These are phyloP conservation scores for Acrobasis suavella DNA, from an alignment of 2,888 invertebrate species.

Conservation along the genomic window DNA sequence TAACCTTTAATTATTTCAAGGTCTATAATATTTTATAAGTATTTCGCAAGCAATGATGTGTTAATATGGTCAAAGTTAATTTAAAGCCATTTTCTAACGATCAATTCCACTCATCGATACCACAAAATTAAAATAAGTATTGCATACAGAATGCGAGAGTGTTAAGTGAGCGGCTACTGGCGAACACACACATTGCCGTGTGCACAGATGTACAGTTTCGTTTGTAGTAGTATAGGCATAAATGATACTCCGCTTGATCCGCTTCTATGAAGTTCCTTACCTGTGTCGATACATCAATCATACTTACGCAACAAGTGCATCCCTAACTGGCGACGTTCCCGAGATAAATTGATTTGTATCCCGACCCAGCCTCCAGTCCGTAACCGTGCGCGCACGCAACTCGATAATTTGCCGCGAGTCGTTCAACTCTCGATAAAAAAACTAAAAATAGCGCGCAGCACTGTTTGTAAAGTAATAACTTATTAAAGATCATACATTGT, in stretches of 20 bases:
- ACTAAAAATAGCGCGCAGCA: constrained; percentile 40
- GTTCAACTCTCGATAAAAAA: constrained; percentile 43
- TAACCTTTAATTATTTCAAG: too few relatives aligned
- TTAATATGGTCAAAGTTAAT: not conserved
- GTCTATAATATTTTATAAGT: too few relatives aligned
- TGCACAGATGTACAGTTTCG: too few relatives aligned
- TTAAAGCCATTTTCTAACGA: constrained; percentile 17
- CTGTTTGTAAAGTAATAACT: constrained; percentile 36
- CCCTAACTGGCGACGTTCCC: constrained; percentile 37
- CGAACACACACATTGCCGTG: too few relatives aligned
- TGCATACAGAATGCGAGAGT: too few relatives aligned
- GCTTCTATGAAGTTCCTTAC: too few relatives aligned
- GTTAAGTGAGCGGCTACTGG: too few relatives aligned
- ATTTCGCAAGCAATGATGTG: too few relatives aligned
- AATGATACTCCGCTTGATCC: too few relatives aligned
- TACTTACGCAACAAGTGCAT: constrained; percentile 26
- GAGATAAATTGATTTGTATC: constrained; percentile 56
- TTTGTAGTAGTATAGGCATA: too few relatives aligned
- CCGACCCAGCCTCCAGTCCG: constrained; percentile 50
- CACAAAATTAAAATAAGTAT: too few relatives aligned
- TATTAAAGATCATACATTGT: not conserved
- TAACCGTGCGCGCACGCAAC: constrained; percentile 43
- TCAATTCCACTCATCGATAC: constrained; percentile 15
- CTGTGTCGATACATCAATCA: constrained; percentile 24
- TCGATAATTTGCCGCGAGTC: constrained; percentile 22